phyloP scores from a whole-genome alignment of 1,140 invertebrate genomes.

The Drosophila neocordata region DNA sequence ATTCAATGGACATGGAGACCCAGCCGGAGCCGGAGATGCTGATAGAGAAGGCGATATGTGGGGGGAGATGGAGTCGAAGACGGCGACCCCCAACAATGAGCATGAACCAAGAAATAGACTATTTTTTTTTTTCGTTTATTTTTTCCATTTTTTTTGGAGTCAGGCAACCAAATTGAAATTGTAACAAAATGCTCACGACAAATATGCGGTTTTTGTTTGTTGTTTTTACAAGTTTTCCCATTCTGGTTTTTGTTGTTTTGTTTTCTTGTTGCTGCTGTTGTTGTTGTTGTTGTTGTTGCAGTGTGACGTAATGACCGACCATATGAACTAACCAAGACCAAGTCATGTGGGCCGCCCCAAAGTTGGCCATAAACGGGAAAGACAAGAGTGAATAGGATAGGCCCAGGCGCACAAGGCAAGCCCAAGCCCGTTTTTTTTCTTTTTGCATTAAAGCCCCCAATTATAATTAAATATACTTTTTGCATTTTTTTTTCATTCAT shows the following conservation, averaged over 20 bases:
- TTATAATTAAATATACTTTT: conserved; percentile 10
- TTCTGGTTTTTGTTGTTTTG: conserved; percentile 7
- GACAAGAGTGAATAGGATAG: conserved; percentile 4
- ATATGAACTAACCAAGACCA: conserved; percentile 18
- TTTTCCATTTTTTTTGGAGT: background rate
- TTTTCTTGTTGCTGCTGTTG: conserved; percentile 4
- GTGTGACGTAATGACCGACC: conserved; percentile 18
- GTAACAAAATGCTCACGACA: conserved; percentile 22
- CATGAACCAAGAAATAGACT: conserved; percentile 8
- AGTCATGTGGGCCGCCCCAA: conserved; percentile 7
- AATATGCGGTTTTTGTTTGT: conserved; percentile 17
- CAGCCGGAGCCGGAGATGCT: background rate
- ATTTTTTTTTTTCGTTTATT: background rate
- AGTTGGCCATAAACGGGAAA: conserved; percentile 16
- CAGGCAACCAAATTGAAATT: conserved; percentile 20
- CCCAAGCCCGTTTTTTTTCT: background rate
- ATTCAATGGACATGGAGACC: conserved; percentile 1
- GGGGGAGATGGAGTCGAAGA: no score
- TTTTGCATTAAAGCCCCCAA: background rate
- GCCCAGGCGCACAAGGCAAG: conserved; percentile 2
- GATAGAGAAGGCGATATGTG: no score
- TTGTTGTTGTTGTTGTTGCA: conserved; percentile 5
- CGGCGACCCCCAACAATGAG: conserved; percentile 16
- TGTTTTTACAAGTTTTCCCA: conserved; percentile 17
- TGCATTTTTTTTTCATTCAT: background rate